These are phyloP conservation scores for Drosophila bocki DNA, from an alignment of 1,140 invertebrate species.

Conservation along the genomic window DNA sequence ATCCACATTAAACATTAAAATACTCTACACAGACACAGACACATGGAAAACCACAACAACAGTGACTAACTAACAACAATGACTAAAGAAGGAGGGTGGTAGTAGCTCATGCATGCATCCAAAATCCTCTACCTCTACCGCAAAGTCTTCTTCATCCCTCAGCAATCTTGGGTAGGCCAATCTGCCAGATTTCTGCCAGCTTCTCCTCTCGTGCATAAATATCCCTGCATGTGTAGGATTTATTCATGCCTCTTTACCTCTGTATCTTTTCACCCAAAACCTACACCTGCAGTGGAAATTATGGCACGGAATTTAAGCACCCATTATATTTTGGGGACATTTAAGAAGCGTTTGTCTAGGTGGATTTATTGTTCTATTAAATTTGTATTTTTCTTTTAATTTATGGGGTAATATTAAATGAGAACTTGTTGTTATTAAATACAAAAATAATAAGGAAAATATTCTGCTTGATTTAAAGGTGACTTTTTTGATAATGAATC, in stretches of 20 bases:
- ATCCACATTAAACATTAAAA: slow-evolving; percentile 36
- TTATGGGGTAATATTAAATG: neutral
- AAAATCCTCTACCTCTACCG: slow-evolving; percentile 11
- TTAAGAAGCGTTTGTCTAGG: neutral
- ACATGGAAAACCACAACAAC: slow-evolving; percentile 23
- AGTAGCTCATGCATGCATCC: slow-evolving; percentile 20
- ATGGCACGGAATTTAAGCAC: neutral
- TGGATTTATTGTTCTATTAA: slow-evolving; percentile 3
- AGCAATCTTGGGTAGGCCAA: slow-evolving; percentile 63
- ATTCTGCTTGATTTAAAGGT: neutral
- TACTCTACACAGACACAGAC: slow-evolving; percentile 12
- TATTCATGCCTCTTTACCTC: slow-evolving; percentile 58
- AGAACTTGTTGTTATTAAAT: no score
- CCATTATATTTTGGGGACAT: neutral
- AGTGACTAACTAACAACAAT: slow-evolving; percentile 26
- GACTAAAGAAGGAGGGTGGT: slow-evolving; percentile 1
- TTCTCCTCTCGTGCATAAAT: slow-evolving; percentile 33
- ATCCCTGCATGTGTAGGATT: slow-evolving; percentile 54
- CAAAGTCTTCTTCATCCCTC: slow-evolving; percentile 28
- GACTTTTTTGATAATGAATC: neutral
- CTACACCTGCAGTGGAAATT: slow-evolving; percentile 18
- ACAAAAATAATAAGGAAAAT: neutral
- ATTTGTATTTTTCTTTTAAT: neutral
- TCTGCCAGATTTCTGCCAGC: slow-evolving; percentile 67
- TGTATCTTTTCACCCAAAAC: slow-evolving; percentile 2